phyloP scores from a whole-genome alignment of 2,888 invertebrate genomes.

The Malachius bipustulatus region DNA sequence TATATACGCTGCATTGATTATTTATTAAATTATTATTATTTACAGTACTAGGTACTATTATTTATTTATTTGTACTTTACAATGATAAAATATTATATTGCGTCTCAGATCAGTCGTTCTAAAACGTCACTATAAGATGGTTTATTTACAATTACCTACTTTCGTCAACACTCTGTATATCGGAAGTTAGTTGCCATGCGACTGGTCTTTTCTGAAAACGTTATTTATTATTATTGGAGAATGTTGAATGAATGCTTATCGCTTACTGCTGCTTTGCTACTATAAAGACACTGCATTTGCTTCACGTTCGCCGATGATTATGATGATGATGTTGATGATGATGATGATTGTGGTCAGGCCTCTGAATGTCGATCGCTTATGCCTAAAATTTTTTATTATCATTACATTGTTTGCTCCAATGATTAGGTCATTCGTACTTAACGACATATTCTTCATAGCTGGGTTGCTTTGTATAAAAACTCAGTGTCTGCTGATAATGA shows the following conservation, averaged over 20 bases:
- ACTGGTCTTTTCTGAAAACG: constrained; percentile 62
- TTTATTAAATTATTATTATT: too few relatives aligned
- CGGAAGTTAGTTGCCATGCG: constrained; percentile 48
- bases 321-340: neutral
- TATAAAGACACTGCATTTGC: constrained; percentile 28
- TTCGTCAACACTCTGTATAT: constrained; percentile 11
- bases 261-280: constrained; percentile 29
- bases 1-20: constrained; percentile 38
- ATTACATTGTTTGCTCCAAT: constrained; percentile 1
- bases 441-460: too few relatives aligned
- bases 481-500: too few relatives aligned
- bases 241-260: constrained; percentile 32
- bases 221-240: too few relatives aligned
- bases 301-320: constrained; percentile 22
- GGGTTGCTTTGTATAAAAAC: too few relatives aligned
- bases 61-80: constrained; percentile 20
- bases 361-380: too few relatives aligned
- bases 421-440: too few relatives aligned
- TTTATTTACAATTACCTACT: constrained; percentile 6
- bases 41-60: constrained; percentile 17
- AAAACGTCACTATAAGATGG: constrained; percentile 9
- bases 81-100: constrained; percentile 14
- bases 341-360: too few relatives aligned
- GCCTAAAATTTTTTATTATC: too few relatives aligned
- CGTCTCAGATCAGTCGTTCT: constrained; percentile 33